Evolutionary conservation across 2,113 vertebrate genomes (phyloP), one percentile per base, ranked within the genome.

Genomic region (Chamaea fasciata): DNA sequence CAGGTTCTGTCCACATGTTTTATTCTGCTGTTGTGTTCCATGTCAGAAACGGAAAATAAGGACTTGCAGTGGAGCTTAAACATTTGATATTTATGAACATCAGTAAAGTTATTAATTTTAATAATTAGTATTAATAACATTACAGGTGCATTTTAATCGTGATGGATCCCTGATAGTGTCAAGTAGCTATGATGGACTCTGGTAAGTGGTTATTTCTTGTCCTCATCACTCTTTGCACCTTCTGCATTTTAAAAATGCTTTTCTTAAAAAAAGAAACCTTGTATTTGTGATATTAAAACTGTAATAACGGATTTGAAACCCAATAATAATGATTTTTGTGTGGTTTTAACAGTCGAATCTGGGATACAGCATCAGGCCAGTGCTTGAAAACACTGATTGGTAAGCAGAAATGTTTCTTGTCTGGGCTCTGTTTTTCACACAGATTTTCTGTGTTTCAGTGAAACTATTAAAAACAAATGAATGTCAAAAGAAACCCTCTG

Each of bases 321-420:
- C 3, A 47, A 8, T 22, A 77, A 31, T 87, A 53, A 28, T 41
- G 16, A 33, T 27, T 88, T 24, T 49, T 2, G 2, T 64, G 9
- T 92, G 44, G 33, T 85, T 76, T 62, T 73, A 27, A 89, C 81
- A 99, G 99, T 90, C 99, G 99, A 85, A 99, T 99, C 97, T 99
- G 99, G 99, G 99, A 99, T 97, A 99, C 99, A 1, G 99, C 99
- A 7, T 99, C 99, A 3, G 99, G 99, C 16, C 99, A 99, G 98
- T 99, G 99, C 97, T 98, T 99, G 97, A 99, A 99, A 98, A 99
- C 99, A 2, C 98, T 99, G 89, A 99, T 99, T 26, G 99, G 99
- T 99, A 95, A 99, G 98, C 90, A 60, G 44, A 49, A 64, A 60
- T 27, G 10, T 13, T 83, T 70, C 46, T 77, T 74, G 13, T 46